Conservation (phyloP, 2,797 vertebrate species). For the Todus mexicanus region DNA sequence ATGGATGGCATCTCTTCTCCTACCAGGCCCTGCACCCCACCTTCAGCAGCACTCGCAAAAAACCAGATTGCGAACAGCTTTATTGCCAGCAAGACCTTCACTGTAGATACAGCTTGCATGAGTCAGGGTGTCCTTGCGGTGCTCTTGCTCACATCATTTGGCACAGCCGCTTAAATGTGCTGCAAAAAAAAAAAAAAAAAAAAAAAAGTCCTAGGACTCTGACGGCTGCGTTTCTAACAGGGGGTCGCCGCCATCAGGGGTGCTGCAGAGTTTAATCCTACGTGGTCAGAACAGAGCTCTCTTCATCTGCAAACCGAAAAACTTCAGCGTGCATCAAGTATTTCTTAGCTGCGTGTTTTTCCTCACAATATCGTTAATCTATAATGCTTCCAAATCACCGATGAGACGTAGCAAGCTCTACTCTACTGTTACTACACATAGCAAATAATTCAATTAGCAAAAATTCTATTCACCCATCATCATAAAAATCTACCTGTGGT, state of each 20-base stretch:
- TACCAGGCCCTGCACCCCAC: background rate
- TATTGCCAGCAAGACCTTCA: background rate
- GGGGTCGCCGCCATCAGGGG: background rate
- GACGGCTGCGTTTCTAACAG: fast-evolving
- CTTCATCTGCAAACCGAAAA: background rate
- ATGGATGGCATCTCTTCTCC: background rate
- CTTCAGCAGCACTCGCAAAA: background rate
- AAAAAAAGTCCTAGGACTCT: background rate
- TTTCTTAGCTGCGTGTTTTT: background rate
- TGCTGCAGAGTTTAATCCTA: background rate
- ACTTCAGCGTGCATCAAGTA: too few relatives aligned
- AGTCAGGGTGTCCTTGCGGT: background rate
- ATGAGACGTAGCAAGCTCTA: background rate
- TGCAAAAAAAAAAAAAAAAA: background rate
- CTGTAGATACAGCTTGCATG: background rate
- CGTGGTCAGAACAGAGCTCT: background rate
- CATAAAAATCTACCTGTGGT: background rate
- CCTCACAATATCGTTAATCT: fast-evolving
- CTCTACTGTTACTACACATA: background rate
- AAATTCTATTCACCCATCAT: background rate
- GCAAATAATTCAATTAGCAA: background rate
- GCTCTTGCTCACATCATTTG: background rate
- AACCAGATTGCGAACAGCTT: background rate
- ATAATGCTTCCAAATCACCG: fast-evolving
- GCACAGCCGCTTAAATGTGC: background rate